Base-by-base conservation (phyloP, 2,797 vertebrate species). In the Salmo trutta region DNA sequence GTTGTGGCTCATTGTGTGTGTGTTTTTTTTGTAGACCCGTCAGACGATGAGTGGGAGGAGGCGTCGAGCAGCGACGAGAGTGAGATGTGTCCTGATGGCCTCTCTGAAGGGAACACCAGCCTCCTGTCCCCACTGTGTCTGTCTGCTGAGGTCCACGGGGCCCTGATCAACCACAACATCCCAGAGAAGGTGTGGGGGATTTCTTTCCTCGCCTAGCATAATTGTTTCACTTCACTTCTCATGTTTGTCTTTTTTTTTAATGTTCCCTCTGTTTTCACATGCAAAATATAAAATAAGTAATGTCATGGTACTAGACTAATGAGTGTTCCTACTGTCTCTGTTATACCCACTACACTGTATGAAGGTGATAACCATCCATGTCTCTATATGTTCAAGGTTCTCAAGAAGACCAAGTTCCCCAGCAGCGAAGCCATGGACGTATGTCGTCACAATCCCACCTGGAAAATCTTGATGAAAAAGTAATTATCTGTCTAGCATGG, bases 21-120 rank as follows among this genome's bases (percentile, higher is more conserved):
- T 24, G 0, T 0, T 71, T 24, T 77, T 7, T 85, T 7, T 71
- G 80, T 21, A 98, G 98, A 98, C 81, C 95, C 96, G 0, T 98
- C 97, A 0, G 97, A 99, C 62, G 97, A 98, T 0, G 97, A 99
- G 81, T 99, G 98, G 98, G 98, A 99, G 80, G 97, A 97, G 53
- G 91, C 95, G 21, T 98, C 97, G 5, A 99, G 98, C 93, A 96
- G 97, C 10, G 97, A 98, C 7, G 98, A 99, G 80, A 97, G 97
- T 0, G 98, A 99, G 73, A 75, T 92, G 29, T 94, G 95, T 78
- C 91, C 96, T 24, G 97, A 99, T 7, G 92, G 86, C 19, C 92
- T 94, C 62, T 89, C 84, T 0, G 97, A 97, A 0, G 93, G 90
- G 2, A 83, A 85, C 27, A 91, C 92, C 78, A 88, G 79, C 72